Percentiles rank a stretch among this genome's conserved stretches.
phyloP scores from a whole-genome alignment of 2,113 vertebrate species.

The Aramus guarauna region DNA sequence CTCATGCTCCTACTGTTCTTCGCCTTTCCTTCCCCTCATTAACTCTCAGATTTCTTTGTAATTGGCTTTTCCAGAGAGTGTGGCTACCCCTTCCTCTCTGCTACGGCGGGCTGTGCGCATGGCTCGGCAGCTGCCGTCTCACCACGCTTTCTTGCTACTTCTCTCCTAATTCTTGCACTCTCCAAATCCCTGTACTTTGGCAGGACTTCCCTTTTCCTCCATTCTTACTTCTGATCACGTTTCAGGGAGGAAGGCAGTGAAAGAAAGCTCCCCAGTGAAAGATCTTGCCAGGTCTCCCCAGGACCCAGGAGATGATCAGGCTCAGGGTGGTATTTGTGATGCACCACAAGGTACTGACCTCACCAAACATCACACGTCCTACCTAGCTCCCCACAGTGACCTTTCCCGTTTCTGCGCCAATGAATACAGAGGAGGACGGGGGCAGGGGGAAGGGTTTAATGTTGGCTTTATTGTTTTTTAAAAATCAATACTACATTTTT shows the following conservation, averaged over 20 bases:
- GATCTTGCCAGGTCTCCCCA: neutral
- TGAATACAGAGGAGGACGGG: neutral
- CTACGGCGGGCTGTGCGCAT: neutral
- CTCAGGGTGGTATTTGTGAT: neutral
- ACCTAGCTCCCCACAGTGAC: neutral
- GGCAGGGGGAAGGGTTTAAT: neutral
- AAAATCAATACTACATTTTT: neutral
- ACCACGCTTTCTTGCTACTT: neutral
- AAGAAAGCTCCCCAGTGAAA: neutral
- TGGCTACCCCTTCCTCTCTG: neutral
- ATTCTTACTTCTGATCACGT: neutral
- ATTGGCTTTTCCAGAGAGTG: neutral
- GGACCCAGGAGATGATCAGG: neutral
- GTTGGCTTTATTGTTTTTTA: neutral
- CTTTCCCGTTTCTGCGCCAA: neutral
- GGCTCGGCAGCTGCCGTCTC: neutral
- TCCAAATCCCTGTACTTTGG: neutral
- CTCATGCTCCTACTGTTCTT: neutral
- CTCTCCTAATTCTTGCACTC: neutral
- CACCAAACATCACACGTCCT: fast-evolving
- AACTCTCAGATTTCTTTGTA: neutral
- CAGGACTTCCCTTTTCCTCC: neutral
- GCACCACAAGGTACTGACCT: neutral
- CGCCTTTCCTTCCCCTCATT: neutral
- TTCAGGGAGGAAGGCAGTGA: neutral